A percentile compares a stretch with the other conserved stretches of the same genome.
Evolutionary conservation across 2,888 invertebrate species (phyloP).

Genomic region (Fabriciana adippe): DNA sequence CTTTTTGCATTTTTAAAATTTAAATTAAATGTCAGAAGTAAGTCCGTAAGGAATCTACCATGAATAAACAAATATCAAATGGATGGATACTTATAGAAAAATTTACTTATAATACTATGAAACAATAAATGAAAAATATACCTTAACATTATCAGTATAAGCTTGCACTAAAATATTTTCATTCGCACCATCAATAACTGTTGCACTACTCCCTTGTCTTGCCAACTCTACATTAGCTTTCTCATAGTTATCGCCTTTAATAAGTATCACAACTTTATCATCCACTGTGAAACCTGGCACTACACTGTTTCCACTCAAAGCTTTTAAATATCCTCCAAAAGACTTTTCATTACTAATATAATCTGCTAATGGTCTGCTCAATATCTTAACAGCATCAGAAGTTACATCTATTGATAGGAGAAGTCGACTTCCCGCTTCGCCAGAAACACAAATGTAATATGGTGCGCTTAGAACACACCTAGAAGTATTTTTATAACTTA

Average conservation of each 20-base stretch:
- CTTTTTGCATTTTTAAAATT: too few species aligned
- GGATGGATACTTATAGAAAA: too few species aligned
- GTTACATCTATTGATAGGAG: constrained; percentile 85
- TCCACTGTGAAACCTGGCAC: constrained; percentile 68
- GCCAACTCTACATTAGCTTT: constrained; percentile 50
- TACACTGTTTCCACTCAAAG: constrained; percentile 58
- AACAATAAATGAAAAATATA: constrained; percentile 37
- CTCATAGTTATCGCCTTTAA: constrained; percentile 62
- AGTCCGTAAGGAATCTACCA: too few species aligned
- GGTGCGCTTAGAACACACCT: constrained; percentile 85
- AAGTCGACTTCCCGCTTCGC: constrained; percentile 67
- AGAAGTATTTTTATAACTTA: not conserved
- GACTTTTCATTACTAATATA: constrained; percentile 47
- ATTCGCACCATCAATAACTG: constrained; percentile 58
- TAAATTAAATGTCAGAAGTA: too few species aligned
- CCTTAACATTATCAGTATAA: constrained; percentile 63
- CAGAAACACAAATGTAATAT: constrained; percentile 85
- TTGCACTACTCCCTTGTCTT: constrained; percentile 58
- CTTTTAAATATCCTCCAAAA: constrained; percentile 50
- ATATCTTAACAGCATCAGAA: constrained; percentile 73
- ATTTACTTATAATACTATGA: too few species aligned
- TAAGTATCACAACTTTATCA: constrained; percentile 62
- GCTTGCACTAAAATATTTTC: constrained; percentile 63
- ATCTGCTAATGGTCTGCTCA: constrained; percentile 71
- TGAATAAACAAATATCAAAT: too few species aligned